These are phyloP conservation scores for Parotia lawesii DNA, from an alignment of 2,113 vertebrate genomes.

Conservation along the genomic window DNA sequence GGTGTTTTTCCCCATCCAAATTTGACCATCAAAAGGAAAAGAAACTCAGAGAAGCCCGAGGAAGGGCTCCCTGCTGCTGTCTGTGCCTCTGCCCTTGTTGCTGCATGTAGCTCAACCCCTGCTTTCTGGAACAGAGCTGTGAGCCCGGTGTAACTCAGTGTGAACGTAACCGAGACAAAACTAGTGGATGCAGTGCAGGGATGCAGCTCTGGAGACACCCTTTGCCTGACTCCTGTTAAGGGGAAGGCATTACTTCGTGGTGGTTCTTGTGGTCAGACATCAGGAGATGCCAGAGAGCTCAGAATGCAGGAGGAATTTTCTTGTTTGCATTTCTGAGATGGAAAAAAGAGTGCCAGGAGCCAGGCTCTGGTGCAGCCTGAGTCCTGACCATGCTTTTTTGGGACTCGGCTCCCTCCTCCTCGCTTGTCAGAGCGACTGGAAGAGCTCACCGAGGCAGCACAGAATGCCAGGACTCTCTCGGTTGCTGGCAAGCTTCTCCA, in stretches of 20 bases:
- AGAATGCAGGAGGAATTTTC: not conserved
- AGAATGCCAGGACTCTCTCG: not conserved
- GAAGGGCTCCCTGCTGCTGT: not conserved
- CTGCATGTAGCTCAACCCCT: not conserved
- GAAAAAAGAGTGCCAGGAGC: not conserved
- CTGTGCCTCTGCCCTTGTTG: not conserved
- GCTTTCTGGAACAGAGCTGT: not conserved
- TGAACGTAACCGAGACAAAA: fast-evolving
- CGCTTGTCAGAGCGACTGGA: not conserved
- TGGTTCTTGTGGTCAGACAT: conserved; percentile 48
- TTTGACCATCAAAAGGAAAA: not conserved
- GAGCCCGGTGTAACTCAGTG: fast-evolving
- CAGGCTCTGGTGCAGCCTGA: not conserved
- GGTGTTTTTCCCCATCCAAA: not conserved
- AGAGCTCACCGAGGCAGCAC: not conserved
- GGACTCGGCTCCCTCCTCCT: not conserved
- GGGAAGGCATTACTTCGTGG: not conserved
- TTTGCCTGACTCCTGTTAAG: not conserved
- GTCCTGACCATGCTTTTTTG: not conserved
- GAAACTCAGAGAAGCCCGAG: not conserved
- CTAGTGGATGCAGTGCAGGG: not conserved
- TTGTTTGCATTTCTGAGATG: not conserved
- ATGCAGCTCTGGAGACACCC: not conserved
- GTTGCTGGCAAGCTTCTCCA: not conserved
- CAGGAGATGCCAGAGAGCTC: conserved; percentile 1